Conservation (phyloP, 1,140 invertebrate genomes). For the Diachasma alloeum region DNA sequence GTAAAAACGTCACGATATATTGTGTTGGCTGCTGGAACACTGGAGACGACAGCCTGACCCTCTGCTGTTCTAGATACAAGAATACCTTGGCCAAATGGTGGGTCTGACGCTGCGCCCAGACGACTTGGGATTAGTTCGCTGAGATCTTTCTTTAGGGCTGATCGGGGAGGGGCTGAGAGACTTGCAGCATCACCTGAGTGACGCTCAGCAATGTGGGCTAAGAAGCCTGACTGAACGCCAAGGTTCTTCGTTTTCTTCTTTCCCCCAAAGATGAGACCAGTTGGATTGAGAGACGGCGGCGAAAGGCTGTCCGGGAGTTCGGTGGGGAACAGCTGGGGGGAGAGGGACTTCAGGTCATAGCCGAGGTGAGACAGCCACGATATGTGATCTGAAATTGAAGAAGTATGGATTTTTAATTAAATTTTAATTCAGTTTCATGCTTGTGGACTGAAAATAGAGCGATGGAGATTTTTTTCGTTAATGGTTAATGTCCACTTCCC, state of each 20-base stretch:
- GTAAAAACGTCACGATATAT: constrained; percentile 93
- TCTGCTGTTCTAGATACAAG: constrained; percentile 82
- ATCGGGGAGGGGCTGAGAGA: constrained; percentile 76
- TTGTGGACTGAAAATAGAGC: not conserved
- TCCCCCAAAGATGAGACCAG: constrained; percentile 69
- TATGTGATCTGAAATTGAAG: constrained; percentile 74
- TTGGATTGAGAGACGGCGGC: constrained; percentile 68
- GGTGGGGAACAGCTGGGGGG: constrained; percentile 82
- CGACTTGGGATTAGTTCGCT: constrained; percentile 75
- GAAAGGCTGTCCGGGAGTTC: constrained; percentile 70
- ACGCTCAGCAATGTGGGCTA: constrained; percentile 78
- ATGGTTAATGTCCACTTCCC: not conserved
- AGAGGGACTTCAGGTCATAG: constrained; percentile 85
- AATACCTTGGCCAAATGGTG: constrained; percentile 90
- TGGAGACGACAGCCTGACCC: constrained; percentile 83
- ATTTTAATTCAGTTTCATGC: not conserved
- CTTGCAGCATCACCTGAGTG: constrained; percentile 77
- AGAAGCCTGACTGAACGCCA: constrained; percentile 80
- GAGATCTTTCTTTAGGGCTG: constrained; percentile 77
- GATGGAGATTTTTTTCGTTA: too few relatives aligned
- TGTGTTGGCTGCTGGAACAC: constrained; percentile 85
- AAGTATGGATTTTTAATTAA: not conserved
- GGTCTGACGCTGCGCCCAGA: constrained; percentile 80
- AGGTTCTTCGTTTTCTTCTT: constrained; percentile 62
- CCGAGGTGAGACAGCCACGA: constrained; percentile 85